Evolutionary conservation across 2,113 vertebrate species (phyloP).

Genomic region (Speoplatyrhinus poulsoni): DNA sequence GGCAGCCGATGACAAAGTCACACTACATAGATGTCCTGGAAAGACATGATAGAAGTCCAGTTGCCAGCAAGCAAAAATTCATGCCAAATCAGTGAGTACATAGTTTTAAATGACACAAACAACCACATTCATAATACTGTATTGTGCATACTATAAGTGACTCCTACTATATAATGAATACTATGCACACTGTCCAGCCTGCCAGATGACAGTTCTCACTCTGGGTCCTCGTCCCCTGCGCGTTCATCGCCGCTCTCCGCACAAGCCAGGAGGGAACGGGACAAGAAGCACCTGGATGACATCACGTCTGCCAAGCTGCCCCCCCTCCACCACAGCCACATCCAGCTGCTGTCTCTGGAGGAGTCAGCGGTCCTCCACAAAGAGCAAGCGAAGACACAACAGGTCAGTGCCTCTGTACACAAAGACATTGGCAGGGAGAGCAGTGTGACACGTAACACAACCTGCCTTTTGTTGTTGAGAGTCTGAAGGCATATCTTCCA

Average conservation of each 20-base stretch:
- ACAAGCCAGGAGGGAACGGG: constrained; percentile 75
- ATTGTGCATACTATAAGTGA: too few species aligned
- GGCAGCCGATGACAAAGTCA: constrained; percentile 66
- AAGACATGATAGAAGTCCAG: constrained; percentile 70
- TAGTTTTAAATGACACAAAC: not conserved
- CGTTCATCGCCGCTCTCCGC: constrained; percentile 59
- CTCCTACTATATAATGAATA: too few species aligned
- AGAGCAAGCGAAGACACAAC: constrained; percentile 82
- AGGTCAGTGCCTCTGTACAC: constrained; percentile 71
- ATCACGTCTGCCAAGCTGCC: constrained; percentile 87
- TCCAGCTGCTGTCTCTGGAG: constrained; percentile 82
- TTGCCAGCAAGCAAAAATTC: constrained; percentile 75
- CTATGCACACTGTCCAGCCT: constrained; percentile 66
- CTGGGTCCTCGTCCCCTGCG: constrained; percentile 68
- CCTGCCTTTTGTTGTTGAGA: too few species aligned
- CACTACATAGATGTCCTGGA: constrained; percentile 85
- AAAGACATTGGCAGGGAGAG: too few species aligned
- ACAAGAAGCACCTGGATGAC: constrained; percentile 89
- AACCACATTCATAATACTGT: not conserved
- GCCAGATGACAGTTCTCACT: constrained; percentile 60
- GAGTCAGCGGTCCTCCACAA: constrained; percentile 83
- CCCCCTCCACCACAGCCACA: constrained; percentile 82
- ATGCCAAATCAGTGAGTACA: constrained; percentile 86
- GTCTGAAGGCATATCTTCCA: too few species aligned
- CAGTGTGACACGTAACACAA: too few species aligned